Base-by-base conservation (phyloP, 2,888 invertebrate species). In the Trissolcus brochymenae region DNA sequence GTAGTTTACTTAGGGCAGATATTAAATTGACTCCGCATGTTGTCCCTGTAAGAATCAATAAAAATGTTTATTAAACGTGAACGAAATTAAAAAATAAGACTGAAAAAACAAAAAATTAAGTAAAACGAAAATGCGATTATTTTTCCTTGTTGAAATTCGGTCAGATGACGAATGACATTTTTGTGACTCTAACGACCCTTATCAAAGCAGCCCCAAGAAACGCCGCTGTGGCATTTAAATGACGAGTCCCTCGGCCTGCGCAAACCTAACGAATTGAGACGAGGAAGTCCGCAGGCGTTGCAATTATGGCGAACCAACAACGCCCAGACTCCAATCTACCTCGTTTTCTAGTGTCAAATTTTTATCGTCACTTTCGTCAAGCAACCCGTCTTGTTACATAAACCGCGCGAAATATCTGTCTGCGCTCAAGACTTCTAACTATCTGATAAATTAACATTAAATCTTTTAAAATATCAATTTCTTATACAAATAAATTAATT, bases 201-300 rank as follows among this genome's bases (percentile, higher is more conserved):
- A 68, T 70, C 61, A 29, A 14, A 40, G 54, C 57, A 61, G 61
- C 65, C 59, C 67, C 19, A 35, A 56, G 70, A 9, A 61, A 73
- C 43, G 66, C 29, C 17, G 74, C 77, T 81, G 81, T 87, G 85
- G 81, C 86, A 86, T 87, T 86, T 87, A 86, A 86, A 84, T 84
- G 83, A 86, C 85, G 84, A 79, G 80, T 78, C 78, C 75, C 74
- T 61, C 80, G 72, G 75, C 66, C 81, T 79, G 81, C 72, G 75
- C 74, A 70, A 75, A 81, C 77, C 78, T 79, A 83, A 80, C 83
- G 81, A 83, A 84, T 84, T 81, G 81, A 80, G 78, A 82, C 80
- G 78, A 72, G 78, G 67, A 75, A 75, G 62, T 74, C 62, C 71
- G 66, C 62, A 49, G 67, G 76, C 57, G 65, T 62, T 53, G 66